Conservation (phyloP, 2,113 vertebrate species). For the Etheostoma spectabile region DNA sequence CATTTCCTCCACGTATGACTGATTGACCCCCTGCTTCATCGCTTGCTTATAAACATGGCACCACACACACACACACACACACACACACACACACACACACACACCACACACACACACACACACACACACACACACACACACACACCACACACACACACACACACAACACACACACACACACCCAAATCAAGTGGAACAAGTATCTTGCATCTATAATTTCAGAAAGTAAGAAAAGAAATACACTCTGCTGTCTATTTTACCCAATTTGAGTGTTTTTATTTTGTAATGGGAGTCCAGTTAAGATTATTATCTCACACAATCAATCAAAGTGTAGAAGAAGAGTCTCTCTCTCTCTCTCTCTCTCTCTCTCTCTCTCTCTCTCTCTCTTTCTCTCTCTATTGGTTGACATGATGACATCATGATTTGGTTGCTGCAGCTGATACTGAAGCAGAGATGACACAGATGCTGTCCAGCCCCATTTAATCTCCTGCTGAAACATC, state of each 20-base stretch:
- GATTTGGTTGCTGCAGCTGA: slow-evolving; percentile 64
- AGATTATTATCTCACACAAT: slow-evolving; percentile 46
- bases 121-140: slow-evolving; percentile 36
- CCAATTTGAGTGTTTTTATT: slow-evolving; percentile 36
- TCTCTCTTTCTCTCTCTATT: slow-evolving; percentile 17
- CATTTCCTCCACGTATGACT: slow-evolving; percentile 81
- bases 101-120: slow-evolving; percentile 22
- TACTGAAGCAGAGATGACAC: slow-evolving; percentile 53
- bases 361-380: slow-evolving; percentile 17
- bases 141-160: slow-evolving; percentile 35
- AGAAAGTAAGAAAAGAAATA: not conserved
- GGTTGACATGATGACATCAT: slow-evolving; percentile 71
- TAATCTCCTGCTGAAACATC: slow-evolving; percentile 58
- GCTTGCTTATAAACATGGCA: slow-evolving; percentile 59
- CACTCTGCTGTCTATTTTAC: slow-evolving; percentile 2
- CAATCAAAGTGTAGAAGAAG: slow-evolving; percentile 50
- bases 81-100: slow-evolving; percentile 26
- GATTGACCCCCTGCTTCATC: slow-evolving; percentile 76
- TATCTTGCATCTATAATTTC: not conserved
- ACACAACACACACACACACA: slow-evolving; percentile 22
- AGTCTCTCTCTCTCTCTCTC: slow-evolving; percentile 20
- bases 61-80: slow-evolving; percentile 33
- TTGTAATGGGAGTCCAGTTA: slow-evolving; percentile 25
- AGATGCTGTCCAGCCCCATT: slow-evolving; percentile 66
- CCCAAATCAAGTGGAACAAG: not conserved